A percentile compares a stretch with the other conserved stretches of the same genome.
Evolutionary conservation across 2,888 invertebrate genomes (phyloP).

Genomic region (Toxonevra muliebris): DNA sequence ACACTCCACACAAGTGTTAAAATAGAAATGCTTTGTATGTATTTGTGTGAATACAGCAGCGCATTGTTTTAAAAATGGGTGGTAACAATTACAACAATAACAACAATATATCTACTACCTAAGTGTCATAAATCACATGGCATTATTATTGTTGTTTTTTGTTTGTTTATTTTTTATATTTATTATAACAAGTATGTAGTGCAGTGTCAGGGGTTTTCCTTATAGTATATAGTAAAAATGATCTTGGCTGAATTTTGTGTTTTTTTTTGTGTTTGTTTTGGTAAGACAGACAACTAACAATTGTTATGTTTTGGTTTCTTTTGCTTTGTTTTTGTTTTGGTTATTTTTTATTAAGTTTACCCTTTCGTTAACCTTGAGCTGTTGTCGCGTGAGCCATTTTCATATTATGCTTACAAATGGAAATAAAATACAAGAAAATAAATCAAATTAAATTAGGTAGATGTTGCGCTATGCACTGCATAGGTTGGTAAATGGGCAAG

Average conservation of each 20-base stretch:
- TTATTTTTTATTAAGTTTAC: conserved; percentile 33
- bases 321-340: conserved; percentile 1
- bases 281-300: neutral
- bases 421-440: conserved; percentile 17
- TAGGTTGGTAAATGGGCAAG: no score
- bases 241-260: conserved; percentile 11
- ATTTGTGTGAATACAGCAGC: neutral
- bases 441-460: neutral
- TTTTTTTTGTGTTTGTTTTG: conserved; percentile 9
- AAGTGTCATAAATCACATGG: conserved; percentile 38
- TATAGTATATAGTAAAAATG: conserved; percentile 1
- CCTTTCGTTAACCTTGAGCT: conserved; percentile 42
- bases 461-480: no score
- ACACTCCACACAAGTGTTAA: no score
- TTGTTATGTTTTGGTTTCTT: neutral
- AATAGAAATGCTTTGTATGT: no score
- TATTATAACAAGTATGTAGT: neutral
- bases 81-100: neutral
- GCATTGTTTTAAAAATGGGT: neutral
- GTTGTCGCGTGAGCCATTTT: conserved; percentile 39
- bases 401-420: neutral
- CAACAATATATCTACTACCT: conserved; percentile 8
- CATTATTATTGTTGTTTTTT: conserved; percentile 13
- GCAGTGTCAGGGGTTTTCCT: conserved; percentile 28
- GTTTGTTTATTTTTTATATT: conserved; percentile 13